phyloP scores from a whole-genome alignment of 2,888 invertebrate species.

The Erannis defoliaria region DNA sequence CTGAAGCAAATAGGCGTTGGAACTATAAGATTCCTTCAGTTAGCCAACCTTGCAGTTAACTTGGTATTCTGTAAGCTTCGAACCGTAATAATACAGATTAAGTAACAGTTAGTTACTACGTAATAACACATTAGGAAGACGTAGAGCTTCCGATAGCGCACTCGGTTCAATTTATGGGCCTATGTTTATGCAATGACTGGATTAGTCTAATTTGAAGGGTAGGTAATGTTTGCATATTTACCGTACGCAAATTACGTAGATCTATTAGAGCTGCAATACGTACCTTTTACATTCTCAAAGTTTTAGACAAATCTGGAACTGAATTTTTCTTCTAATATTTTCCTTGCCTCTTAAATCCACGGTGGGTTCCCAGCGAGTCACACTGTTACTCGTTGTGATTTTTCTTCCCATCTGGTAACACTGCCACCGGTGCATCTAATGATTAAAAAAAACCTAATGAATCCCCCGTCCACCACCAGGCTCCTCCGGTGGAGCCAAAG shows the following conservation, averaged over 20 bases:
- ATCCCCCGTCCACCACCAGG: too few relatives aligned
- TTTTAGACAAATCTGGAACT: too few relatives aligned
- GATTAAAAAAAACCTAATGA: too few relatives aligned
- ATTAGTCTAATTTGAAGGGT: constrained; percentile 14
- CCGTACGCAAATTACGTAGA: not conserved
- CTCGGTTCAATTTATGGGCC: constrained; percentile 18
- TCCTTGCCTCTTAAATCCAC: too few relatives aligned
- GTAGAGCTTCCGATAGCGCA: constrained; percentile 53
- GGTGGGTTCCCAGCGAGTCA: too few relatives aligned
- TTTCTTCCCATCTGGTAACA: too few relatives aligned
- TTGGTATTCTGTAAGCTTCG: not conserved
- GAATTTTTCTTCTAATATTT: too few relatives aligned
- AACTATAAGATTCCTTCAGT: not conserved
- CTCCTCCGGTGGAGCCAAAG: too few relatives aligned
- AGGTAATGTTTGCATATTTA: not conserved
- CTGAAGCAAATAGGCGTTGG: too few relatives aligned
- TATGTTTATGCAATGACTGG: constrained; percentile 20
- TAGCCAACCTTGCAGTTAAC: not conserved
- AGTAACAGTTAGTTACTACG: not conserved
- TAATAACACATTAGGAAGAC: constrained; percentile 63
- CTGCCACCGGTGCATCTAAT: too few relatives aligned
- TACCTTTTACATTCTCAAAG: not conserved
- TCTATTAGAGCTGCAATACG: not conserved
- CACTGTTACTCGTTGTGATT: too few relatives aligned
- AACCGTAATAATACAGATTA: not conserved